Evolutionary conservation across 2,797 vertebrate genomes (phyloP), one percentile per base, ranked within the genome.

Genomic region (Otus scops): DNA sequence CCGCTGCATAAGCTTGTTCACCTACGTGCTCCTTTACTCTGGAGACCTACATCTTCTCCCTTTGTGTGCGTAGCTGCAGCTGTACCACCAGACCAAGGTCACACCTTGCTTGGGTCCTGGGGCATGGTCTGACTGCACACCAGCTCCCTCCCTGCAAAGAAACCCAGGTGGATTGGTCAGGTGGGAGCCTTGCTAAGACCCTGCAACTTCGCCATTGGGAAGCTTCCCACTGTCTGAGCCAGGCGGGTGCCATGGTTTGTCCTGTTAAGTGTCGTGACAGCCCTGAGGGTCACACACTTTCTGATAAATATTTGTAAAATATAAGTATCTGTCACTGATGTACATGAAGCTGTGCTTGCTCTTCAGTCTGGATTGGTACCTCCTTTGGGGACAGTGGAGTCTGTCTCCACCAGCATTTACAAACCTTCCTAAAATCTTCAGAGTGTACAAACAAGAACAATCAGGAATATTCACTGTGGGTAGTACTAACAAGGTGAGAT

Each of bases 31-130:
- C 5, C 50, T 73, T 50, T 41, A 16, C 56, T 28, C 1, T 18
- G 27, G 21, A 56, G 16, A 18, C 1, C 4, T 17, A 3, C 4
- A 6, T 56, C 23, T 51, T 22, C 45, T 57, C 27, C 27, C 26
- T 64, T 32, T 2, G 1, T 1, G 0, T 13, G 18, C 0, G 2
- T 24, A 74, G n/a, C 39, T 65, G 51, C 36, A 45, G 60, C 39
- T 60, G 45, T 51, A 9, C 56, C 24, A 18, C 56, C 23, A 43
- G 56, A 18, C 15, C 3, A 2, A 43, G 73, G 39, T 13, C 43
- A 9, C 2, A 3, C 18, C 53, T 83, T 17, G 6, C 13, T 32
- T 56, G 14, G 11, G 10, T 67, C 32, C 34, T 86, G 32, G 12
- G 45, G 5, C 60, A 43, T 36, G 22, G 19, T 68, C 28, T 77